phyloP scores from a whole-genome alignment of 1,140 invertebrate species.

The Nephila pilipes region DNA sequence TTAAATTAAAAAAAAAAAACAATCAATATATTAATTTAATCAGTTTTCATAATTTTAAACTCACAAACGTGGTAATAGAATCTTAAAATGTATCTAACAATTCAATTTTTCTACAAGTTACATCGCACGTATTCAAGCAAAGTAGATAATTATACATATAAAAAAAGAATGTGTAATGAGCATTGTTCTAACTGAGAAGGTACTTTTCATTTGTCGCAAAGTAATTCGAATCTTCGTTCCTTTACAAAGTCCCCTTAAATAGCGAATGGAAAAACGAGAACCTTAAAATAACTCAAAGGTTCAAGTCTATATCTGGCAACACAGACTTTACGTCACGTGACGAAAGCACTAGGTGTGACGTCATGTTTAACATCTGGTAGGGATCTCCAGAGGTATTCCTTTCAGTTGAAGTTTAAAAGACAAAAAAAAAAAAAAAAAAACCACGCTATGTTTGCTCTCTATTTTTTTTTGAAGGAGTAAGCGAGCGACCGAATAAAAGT shows the following conservation, averaged over 20 bases:
- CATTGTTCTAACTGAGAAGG: conserved; percentile 24
- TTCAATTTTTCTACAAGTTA: too few species aligned
- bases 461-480: background rate
- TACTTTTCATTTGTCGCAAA: conserved; percentile 59
- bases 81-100: too few species aligned
- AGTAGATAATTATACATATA: too few species aligned
- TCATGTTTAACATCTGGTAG: conserved; percentile 63
- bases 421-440: background rate
- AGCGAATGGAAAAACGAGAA: conserved; percentile 72
- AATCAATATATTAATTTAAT: too few species aligned
- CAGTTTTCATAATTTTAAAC: too few species aligned
- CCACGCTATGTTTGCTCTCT: background rate
- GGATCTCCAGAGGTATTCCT: conserved; percentile 59
- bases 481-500: too few species aligned
- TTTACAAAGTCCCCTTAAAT: conserved; percentile 61
- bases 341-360: conserved; percentile 59
- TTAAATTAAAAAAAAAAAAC: too few species aligned
- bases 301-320: conserved; percentile 68
- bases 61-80: too few species aligned
- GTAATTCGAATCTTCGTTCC: conserved; percentile 65
- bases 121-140: too few species aligned
- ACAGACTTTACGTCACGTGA: conserved; percentile 57
- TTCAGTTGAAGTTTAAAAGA: conserved; percentile 3
- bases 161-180: background rate
- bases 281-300: conserved; percentile 64